phyloP scores from a whole-genome alignment of 2,888 invertebrate genomes.

The Nysson spinosus region DNA sequence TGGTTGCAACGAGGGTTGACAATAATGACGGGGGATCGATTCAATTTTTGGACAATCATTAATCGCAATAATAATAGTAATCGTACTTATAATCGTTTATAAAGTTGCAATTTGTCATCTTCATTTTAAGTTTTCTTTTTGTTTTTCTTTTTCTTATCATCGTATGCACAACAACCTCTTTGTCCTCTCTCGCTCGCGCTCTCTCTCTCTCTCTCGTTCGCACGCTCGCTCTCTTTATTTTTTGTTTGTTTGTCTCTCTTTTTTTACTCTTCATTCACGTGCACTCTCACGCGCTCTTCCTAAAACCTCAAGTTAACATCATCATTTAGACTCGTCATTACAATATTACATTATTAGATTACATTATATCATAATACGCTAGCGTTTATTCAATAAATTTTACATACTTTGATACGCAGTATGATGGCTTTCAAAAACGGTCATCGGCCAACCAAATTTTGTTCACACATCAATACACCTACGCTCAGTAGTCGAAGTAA shows the following conservation, averaged over 20 bases:
- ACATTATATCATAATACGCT: constrained; percentile 77
- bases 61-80: constrained; percentile 75
- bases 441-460: constrained; percentile 78
- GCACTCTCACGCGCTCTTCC: constrained; percentile 74
- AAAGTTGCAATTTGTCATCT: constrained; percentile 69
- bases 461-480: constrained; percentile 78
- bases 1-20: constrained; percentile 53
- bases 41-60: constrained; percentile 74
- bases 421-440: constrained; percentile 78
- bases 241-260: constrained; percentile 64
- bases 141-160: constrained; percentile 49
- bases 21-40: constrained; percentile 65
- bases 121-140: constrained; percentile 29
- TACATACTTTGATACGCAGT: constrained; percentile 78
- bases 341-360: constrained; percentile 78
- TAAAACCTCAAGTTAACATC: constrained; percentile 76
- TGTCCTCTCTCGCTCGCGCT: constrained; percentile 60
- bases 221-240: too few species aligned
- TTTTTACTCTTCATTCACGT: constrained; percentile 65
- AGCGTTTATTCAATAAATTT: constrained; percentile 78
- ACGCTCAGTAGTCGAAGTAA: constrained; percentile 78
- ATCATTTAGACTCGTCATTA: constrained; percentile 78
- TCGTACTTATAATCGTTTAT: constrained; percentile 72
- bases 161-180: constrained; percentile 76
- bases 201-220: too few species aligned